Percentiles rank a stretch among this genome's conserved stretches.
Conservation (phyloP, 2,113 vertebrate species). For the Tapirus terrestris region DNA sequence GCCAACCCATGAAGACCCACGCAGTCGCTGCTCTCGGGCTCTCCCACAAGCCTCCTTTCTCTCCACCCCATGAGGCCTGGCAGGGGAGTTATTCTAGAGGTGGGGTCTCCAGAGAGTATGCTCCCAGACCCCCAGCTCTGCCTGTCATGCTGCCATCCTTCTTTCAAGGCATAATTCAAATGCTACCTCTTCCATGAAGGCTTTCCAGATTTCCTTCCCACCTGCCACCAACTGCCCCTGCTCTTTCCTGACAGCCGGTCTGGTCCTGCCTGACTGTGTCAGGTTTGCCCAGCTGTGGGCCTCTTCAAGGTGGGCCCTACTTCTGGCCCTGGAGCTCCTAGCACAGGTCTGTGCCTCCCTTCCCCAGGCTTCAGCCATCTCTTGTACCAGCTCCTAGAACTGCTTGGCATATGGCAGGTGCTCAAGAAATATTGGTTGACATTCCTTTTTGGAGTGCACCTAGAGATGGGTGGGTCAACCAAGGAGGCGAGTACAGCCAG, state of each 20-base stretch:
- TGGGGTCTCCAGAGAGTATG: neutral
- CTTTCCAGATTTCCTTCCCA: neutral
- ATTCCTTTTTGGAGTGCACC: neutral
- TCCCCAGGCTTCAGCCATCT: neutral
- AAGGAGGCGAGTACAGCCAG: neutral
- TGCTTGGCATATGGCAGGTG: neutral
- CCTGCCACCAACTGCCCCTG: neutral
- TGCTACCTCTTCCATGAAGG: neutral
- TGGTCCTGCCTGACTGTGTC: neutral
- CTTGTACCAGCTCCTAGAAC: neutral
- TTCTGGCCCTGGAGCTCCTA: neutral
- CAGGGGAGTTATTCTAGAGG: neutral
- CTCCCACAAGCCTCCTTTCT: neutral
- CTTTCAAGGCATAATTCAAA: neutral
- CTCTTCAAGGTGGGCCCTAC: neutral
- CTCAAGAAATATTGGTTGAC: neutral
- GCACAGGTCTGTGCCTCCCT: neutral
- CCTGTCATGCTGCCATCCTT: neutral
- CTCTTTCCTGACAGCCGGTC: neutral
- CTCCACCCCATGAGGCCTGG: rapidly evolving
- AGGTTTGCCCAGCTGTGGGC: neutral
- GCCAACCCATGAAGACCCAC: neutral
- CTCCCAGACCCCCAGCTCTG: neutral
- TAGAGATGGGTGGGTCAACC: neutral
- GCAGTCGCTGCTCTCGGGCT: rapidly evolving